phyloP scores from a whole-genome alignment of 2,113 vertebrate genomes.

The Oplegnathus fasciatus region DNA sequence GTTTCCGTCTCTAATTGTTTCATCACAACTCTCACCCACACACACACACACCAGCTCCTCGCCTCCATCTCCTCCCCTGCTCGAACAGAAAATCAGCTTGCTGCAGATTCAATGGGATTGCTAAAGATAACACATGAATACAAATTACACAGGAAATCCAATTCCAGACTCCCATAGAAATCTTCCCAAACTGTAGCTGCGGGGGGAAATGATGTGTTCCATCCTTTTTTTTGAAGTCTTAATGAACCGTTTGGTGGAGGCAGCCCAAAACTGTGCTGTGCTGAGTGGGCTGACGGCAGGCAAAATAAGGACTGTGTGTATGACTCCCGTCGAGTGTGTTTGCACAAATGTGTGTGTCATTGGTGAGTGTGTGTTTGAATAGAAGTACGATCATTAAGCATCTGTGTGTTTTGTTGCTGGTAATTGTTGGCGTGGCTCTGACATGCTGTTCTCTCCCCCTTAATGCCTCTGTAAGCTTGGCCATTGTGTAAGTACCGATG shows the following conservation, averaged over 20 bases:
- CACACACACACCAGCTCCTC: conserved; percentile 12
- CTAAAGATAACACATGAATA: conserved; percentile 69
- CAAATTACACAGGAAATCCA: conserved; percentile 67
- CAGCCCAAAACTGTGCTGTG: conserved; percentile 23
- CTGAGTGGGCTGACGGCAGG: conserved; percentile 22
- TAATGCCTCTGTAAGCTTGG: conserved; percentile 94
- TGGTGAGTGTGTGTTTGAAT: conserved; percentile 26
- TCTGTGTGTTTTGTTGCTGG: conserved; percentile 68
- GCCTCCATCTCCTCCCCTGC: conserved; percentile 22
- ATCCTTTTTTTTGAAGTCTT: conserved; percentile 28
- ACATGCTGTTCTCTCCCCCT: conserved; percentile 85
- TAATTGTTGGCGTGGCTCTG: conserved; percentile 82
- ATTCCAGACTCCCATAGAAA: conserved; percentile 59
- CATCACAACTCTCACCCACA: conserved; percentile 39
- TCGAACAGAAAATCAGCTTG: conserved; percentile 24
- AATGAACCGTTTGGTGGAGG: conserved; percentile 61
- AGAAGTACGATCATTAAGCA: conserved; percentile 67
- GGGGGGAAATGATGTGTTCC: conserved; percentile 33
- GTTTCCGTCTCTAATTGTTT: conserved; percentile 60
- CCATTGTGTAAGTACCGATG: conserved; percentile 95
- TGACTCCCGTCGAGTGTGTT: conserved; percentile 29
- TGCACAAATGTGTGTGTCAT: conserved; percentile 31
- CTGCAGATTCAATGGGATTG: conserved; percentile 41
- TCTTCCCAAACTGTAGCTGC: conserved; percentile 45
- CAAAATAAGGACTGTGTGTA: conserved; percentile 25